Evolutionary conservation across 2,888 invertebrate genomes (phyloP), one percentile per base, ranked within the genome.

Genomic region (Hemistola chrysoprasaria): DNA sequence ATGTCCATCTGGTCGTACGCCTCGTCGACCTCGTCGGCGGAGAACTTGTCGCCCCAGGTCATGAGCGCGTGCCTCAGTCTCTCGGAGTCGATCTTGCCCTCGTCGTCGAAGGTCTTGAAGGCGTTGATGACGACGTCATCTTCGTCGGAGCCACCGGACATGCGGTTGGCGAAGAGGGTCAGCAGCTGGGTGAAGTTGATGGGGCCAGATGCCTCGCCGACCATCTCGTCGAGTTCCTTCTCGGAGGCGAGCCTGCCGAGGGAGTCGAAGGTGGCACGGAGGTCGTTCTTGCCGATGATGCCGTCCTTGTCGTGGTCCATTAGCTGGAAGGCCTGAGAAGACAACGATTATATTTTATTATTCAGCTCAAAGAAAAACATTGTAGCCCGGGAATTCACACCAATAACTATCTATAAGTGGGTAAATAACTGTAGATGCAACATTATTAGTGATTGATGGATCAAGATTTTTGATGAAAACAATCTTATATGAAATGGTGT

Each of bases 251-350:
- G 92, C 85, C 95, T 95, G 83, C 97, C 97, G 65, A 97, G 94
- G 67, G 95, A 94, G 90, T 98, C 97, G 90, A 96, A 97, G 77
- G 95, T 95, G 76, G 95, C 94, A 78, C 96, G 93, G 77, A 97
- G 92, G 90, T 97, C 97, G 86, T 93, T 94, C 91, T 97, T 97
- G 85, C 95, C 92, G 87, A 94, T 93, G 88, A 96, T 93, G 65
- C 96, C 96, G 80, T 97, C 97, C 90, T 97, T 97, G 92, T 97
- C 97, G 87, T 95, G 94, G 92, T 97, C 97, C 95, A 97, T 97
- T 71, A 97, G 93, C 90, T 95, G 94, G 95, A 97, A 97, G 76
- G 95, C 97, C 95, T 96, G 79, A 46, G 49, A 32, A 11, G 49
- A 3, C 5, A 3, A 6, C n/a, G 10, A 8, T 20, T 23, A 8